Evolutionary conservation across 2,113 vertebrate genomes (phyloP), one percentile per base, ranked within the genome.

Genomic region (Lates calcarifer): DNA sequence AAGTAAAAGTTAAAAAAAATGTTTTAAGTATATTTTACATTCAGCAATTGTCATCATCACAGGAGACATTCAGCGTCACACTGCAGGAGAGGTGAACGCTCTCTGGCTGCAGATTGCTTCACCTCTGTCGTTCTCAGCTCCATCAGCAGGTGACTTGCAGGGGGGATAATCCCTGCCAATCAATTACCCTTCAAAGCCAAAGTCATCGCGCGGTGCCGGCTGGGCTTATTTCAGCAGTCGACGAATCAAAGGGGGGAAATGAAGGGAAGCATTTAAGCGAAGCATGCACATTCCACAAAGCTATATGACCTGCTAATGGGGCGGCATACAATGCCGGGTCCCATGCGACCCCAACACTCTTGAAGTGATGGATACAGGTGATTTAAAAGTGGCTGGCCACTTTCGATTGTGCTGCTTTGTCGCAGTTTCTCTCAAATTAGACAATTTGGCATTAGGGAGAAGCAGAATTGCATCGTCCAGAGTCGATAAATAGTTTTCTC

Each of bases 91-190:
- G 33, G 35, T 41, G 17, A 63, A 76, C 0, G 62, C 57, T 66
- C 22, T 45, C 63, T 31, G 67, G 58, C 55, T 65, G 61, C 79
- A 84, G 56, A 83, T 49, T 35, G 53, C 81, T 76, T 85, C 68
- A 70, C 86, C 86, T 79, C 78, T 60, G 81, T 74, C 51, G 10
- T 74, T 56, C 79, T 68, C 53, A 2, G 70, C 86, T 84, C 85
- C 82, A 85, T 89, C 87, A 89, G 85, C 85, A 87, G 82, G 88
- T 87, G 83, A 86, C 82, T 85, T 74, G 71, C 81, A 66, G 69
- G 72, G 58, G 69, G 89, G 87, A 91, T 93, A 94, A 94, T 94
- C 93, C 92, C 63, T n/a, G 39, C 79, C 90, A 92, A 94, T 94
- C 92, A 94, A 94, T 92, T 94, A 89, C 85, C 89, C 87, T 92